Evolutionary conservation across 53 echinoderm and acorn worm genomes (phyloP).

Genomic region (Echinometra lucunter): DNA sequence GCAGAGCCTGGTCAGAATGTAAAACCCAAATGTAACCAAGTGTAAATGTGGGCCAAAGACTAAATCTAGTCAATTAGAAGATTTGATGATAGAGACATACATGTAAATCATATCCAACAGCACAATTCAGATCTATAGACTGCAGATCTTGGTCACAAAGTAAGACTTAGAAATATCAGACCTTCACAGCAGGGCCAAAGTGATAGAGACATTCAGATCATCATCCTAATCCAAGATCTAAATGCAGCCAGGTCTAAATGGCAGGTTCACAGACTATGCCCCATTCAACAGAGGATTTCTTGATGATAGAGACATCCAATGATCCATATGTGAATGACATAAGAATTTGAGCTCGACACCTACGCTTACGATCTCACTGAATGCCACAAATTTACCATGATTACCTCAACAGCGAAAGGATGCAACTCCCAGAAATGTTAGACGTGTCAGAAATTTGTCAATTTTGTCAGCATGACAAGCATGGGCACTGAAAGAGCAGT

Average conservation of each 20-base stretch:
- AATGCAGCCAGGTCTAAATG: not conserved
- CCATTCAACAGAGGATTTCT: slow-evolving; percentile 7
- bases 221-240: not conserved
- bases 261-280: not conserved
- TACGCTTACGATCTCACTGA: slow-evolving; percentile 34
- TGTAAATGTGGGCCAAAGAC: too few species aligned
- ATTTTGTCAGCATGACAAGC: slow-evolving; percentile 51
- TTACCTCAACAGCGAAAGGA: slow-evolving; percentile 44
- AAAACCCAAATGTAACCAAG: too few species aligned
- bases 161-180: too few species aligned
- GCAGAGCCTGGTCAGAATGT: not conserved
- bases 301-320: slow-evolving; percentile 49
- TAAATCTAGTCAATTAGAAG: too few species aligned
- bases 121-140: too few species aligned
- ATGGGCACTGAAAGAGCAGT: slow-evolving; percentile 30
- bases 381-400: slow-evolving; percentile 55
- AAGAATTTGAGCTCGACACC: slow-evolving; percentile 39
- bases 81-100: too few species aligned
- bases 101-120: not conserved
- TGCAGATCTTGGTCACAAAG: too few species aligned
- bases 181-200: too few species aligned
- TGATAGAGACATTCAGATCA: not conserved
- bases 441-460: slow-evolving; percentile 63
- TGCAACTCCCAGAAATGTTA: slow-evolving; percentile 49
- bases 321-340: slow-evolving; percentile 57